These are phyloP conservation scores for Rhagonycha fulva DNA, from an alignment of 2,888 invertebrate genomes.

Conservation along the genomic window DNA sequence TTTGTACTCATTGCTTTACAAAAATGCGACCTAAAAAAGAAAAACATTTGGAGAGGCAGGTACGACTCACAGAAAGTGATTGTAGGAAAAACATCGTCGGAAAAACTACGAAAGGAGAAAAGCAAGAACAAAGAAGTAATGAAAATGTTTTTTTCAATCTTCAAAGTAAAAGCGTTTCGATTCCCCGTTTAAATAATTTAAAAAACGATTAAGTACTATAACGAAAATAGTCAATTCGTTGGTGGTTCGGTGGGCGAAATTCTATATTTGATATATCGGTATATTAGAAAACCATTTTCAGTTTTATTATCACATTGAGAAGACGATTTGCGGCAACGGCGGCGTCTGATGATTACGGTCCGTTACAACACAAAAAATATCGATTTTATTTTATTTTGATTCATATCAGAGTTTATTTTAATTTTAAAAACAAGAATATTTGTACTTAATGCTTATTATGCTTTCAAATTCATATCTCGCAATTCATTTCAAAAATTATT, in stretches of 20 bases:
- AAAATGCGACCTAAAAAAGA: background rate
- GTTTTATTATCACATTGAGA: background rate
- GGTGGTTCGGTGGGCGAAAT: background rate
- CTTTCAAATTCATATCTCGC: background rate
- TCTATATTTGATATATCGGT: background rate
- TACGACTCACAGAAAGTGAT: no score
- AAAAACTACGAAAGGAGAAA: background rate
- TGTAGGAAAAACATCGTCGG: background rate
- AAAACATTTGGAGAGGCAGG: background rate
- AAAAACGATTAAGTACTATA: background rate
- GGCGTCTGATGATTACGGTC: background rate
- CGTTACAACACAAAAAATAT: background rate
- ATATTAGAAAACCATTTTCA: background rate
- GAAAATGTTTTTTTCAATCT: background rate
- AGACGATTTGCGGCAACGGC: background rate
- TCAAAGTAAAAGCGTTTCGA: background rate
- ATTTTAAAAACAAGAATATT: background rate
- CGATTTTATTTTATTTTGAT: background rate
- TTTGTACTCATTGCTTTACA: background rate
- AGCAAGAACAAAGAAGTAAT: background rate
- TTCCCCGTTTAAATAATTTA: background rate
- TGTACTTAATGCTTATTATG: background rate
- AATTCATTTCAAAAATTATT: background rate
- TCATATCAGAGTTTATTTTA: background rate
- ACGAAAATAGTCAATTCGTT: background rate